Evolutionary conservation across 35 echinoderm and acorn worm genomes (phyloP), one percentile per base, ranked within the genome.

Genomic region (Ophiothrix spiculata): DNA sequence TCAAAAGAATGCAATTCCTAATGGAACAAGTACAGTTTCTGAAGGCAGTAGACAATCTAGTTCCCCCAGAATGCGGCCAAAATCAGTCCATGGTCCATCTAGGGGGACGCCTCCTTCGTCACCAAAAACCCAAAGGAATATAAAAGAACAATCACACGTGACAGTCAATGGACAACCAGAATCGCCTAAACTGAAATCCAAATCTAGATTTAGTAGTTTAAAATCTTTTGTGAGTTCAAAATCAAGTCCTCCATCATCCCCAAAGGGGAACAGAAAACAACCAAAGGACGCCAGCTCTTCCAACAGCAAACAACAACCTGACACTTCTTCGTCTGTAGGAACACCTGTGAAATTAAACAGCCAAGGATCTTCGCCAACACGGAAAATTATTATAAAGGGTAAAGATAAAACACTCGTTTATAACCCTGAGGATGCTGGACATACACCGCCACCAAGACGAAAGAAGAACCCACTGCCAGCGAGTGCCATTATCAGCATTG

Each of bases 401-500:
- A n/a, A n/a, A n/a, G n/a, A n/a, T n/a, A n/a, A n/a, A n/a, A n/a
- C 29, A 25, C 6, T 25, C 2, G 60, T 69, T 69, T 69, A 69
- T 69, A 28, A 69, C 3, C 17, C 60, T 1, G 16, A 69, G 25
- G 60, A 69, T 69, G 60, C 60, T 15, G 60, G 60, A 25, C 4
- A 28, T 15, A 69, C 60, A 2, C 60, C 60, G 25, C 60, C 60
- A 69, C 17, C 16, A 69, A 10, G 60, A 28, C 6, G 19, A 19
- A 69, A 69, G 60, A 69, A 69, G 29, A 69, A 69, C 29, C 60
- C 60, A 25, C 60, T 69, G 17, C 60, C 60, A 69, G 60, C 60
- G 25, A 69, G 60, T 69, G 60, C 60, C 4, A 69, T 69, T 69
- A 69, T 69, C 4, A 69, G 60, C 23, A 10, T 69, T 25, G 8